phyloP scores from a whole-genome alignment of 2,888 invertebrate genomes.

The Glaucopsyche alexis region DNA sequence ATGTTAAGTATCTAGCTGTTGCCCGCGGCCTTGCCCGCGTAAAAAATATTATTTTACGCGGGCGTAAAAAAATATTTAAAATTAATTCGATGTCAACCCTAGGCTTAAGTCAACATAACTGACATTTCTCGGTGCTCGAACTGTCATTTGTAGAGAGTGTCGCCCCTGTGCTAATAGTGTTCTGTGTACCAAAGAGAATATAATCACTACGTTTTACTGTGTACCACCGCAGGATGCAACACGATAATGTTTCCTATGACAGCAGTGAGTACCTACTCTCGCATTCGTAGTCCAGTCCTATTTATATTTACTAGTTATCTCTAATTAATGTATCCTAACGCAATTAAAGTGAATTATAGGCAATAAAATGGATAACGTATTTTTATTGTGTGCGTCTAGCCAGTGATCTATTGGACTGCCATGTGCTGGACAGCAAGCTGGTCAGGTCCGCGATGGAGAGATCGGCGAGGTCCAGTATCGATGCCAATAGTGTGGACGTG shows the following conservation, averaged over 20 bases:
- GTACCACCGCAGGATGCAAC: constrained; percentile 54
- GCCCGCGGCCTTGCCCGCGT: too few relatives aligned
- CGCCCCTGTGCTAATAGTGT: too few relatives aligned
- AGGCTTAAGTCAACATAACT: too few relatives aligned
- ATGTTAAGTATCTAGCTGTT: too few relatives aligned
- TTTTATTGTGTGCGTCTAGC: constrained; percentile 68
- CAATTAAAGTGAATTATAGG: constrained; percentile 69
- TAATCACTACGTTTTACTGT: too few relatives aligned
- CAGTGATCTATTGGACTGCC: constrained; percentile 75
- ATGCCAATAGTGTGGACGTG: constrained; percentile 74
- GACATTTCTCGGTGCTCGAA: too few relatives aligned
- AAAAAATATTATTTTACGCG: too few relatives aligned
- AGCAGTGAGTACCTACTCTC: constrained; percentile 66
- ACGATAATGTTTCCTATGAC: constrained; percentile 68
- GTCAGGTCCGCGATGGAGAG: constrained; percentile 64
- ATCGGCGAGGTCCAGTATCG: constrained; percentile 68
- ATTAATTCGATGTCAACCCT: too few relatives aligned
- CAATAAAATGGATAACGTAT: constrained; percentile 69
- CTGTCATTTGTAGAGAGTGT: too few relatives aligned
- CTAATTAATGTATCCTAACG: constrained; percentile 58
- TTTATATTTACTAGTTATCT: constrained; percentile 50
- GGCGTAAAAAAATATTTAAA: too few relatives aligned
- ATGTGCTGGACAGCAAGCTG: constrained; percentile 70
- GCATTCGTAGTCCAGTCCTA: constrained; percentile 47
- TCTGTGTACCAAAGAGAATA: too few relatives aligned